Base-by-base conservation (phyloP, 2,888 invertebrate species). In the Platycnemis pennipes region DNA sequence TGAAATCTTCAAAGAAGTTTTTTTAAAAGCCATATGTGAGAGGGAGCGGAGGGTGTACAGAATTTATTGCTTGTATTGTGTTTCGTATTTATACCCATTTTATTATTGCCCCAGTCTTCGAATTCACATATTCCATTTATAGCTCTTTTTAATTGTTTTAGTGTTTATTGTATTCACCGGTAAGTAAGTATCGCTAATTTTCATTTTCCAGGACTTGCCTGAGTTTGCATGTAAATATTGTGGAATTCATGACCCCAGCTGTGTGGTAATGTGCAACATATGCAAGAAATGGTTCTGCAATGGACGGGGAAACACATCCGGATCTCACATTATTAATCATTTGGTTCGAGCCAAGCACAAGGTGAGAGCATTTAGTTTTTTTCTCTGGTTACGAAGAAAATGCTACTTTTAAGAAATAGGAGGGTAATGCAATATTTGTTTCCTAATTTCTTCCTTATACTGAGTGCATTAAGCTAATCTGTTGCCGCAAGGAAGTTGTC, bases 271-370 rank as follows among this genome's bases (percentile, higher is more conserved):
- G 98, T 99, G 99, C 97, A 99, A 99, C 96, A 98, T 99, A 95
- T 99, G 99, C 96, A 99, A 99, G 96, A 99, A 99, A 96, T 99
- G 99, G 99, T 99, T 99, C 96, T 99, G 99, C 96, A 99, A 99
- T 97, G 99, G 99, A 0, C 98, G 99, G 94, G 99, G 99, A 31
- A 99, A 99, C 96, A 99, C 99, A 1, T 99, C 99, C 0, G 99
- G 99, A 46, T 99, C 99, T 91, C 99, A 99, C 96, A 99, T 99
- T 95, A 99, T 99, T 95, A 99, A 99, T 96, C 99, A 99, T 97
- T 97, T 99, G 96, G 99, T 99, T 95, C 97, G 99, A 95, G 99
- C 99, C n/a, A 99, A 99, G 96, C 99, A 99, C 96, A 99, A 99
- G 96, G 96, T 96, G 95, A 94, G 94, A 86, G n/a, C 49, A 22